Percentiles rank a stretch among this genome's conserved stretches.
These are phyloP conservation scores for Andricus curvator DNA, from an alignment of 2,888 invertebrate genomes.

Conservation along the genomic window DNA sequence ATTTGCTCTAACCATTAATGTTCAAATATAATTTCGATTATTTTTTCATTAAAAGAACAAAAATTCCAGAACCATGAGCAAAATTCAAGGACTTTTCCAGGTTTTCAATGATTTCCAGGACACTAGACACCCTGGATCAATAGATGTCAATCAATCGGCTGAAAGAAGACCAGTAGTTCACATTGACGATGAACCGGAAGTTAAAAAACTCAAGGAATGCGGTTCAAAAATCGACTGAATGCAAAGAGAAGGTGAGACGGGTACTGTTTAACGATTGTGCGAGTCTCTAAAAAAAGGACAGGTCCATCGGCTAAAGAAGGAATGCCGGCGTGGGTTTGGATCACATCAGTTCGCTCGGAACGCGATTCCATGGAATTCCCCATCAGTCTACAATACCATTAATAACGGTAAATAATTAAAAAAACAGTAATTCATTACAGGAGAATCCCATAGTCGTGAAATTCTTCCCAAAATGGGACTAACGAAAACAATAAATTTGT, in stretches of 20 bases:
- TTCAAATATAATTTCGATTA: too few relatives aligned
- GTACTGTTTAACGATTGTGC: neutral
- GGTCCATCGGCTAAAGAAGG: constrained; percentile 6
- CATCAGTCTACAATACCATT: neutral
- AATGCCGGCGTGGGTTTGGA: constrained; percentile 13
- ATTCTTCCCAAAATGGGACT: neutral
- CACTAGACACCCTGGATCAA: too few relatives aligned
- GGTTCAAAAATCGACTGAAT: constrained; percentile 15
- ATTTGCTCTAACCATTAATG: too few relatives aligned
- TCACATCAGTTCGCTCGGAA: constrained; percentile 4
- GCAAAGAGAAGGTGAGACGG: neutral
- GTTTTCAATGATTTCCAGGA: too few relatives aligned
- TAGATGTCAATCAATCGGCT: neutral
- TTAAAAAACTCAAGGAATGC: neutral
- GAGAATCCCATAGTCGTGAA: neutral
- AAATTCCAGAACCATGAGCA: too few relatives aligned
- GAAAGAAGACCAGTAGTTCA: neutral
- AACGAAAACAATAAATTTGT: neutral
- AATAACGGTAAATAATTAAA: constrained; percentile 18
- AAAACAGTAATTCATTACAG: neutral
- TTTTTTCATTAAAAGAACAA: too few relatives aligned
- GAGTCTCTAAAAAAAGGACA: constrained; percentile 7
- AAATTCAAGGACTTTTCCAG: too few relatives aligned
- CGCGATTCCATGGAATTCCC: neutral
- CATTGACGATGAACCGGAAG: neutral